These are phyloP conservation scores for Hassar affinis DNA, from an alignment of 2,113 vertebrate genomes.

Conservation along the genomic window DNA sequence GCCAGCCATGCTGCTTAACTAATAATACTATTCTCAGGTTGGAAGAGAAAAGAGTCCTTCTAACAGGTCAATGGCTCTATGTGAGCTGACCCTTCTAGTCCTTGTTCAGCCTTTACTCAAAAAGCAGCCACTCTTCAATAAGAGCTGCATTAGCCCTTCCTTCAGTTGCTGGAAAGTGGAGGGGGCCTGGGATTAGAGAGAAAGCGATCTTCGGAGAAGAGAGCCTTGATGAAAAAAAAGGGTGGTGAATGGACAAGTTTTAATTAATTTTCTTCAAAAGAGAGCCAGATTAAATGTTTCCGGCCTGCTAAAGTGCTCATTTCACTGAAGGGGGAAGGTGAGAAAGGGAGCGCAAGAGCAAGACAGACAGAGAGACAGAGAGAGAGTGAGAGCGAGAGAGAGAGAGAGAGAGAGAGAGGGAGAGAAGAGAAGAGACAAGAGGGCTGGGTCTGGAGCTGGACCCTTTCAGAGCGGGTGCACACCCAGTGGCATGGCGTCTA, in stretches of 20 bases:
- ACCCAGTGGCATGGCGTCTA: slow-evolving; percentile 88
- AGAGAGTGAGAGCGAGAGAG: slow-evolving; percentile 71
- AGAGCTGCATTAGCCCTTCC: slow-evolving; percentile 66
- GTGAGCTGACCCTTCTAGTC: slow-evolving; percentile 51
- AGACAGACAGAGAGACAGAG: slow-evolving; percentile 75
- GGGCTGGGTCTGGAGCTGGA: slow-evolving; percentile 70
- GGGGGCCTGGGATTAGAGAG: slow-evolving; percentile 51
- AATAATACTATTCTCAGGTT: slow-evolving; percentile 50
- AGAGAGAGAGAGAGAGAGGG: slow-evolving; percentile 71
- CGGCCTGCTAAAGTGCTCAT: slow-evolving; percentile 98
- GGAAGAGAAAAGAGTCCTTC: slow-evolving; percentile 44
- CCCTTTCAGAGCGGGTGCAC: slow-evolving; percentile 93
- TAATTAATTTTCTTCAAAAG: slow-evolving; percentile 98
- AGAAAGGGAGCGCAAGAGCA: slow-evolving; percentile 73
- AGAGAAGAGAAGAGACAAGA: slow-evolving; percentile 67
- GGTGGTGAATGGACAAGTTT: slow-evolving; percentile 89
- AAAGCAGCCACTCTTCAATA: slow-evolving; percentile 64
- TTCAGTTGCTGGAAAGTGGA: slow-evolving; percentile 50
- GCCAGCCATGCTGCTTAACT: slow-evolving; percentile 30
- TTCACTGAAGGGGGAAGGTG: slow-evolving; percentile 84
- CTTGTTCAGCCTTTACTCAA: slow-evolving; percentile 46
- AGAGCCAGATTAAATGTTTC: slow-evolving; percentile 99
- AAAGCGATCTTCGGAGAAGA: slow-evolving; percentile 61
- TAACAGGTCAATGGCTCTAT: slow-evolving; percentile 61
- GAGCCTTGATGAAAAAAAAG: slow-evolving; percentile 67